A percentile compares a stretch with the other conserved stretches of the same genome.
phyloP scores from a whole-genome alignment of 2,888 invertebrate genomes.

The Caenorhabditis drosophilae region DNA sequence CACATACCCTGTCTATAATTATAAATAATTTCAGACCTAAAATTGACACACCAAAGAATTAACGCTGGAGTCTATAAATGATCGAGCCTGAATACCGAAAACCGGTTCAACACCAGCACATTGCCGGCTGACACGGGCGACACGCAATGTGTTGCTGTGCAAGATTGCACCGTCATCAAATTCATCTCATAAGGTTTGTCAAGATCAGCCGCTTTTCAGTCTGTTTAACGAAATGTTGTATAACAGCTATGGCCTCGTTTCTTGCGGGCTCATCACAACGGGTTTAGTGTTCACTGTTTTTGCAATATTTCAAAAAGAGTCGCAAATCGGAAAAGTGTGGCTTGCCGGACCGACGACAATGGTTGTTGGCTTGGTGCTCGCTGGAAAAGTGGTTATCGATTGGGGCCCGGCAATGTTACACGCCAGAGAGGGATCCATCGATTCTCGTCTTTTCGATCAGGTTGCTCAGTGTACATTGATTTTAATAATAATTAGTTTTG shows the following conservation, averaged over 20 bases:
- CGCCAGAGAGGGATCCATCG: conserved; percentile 63
- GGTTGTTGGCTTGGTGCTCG: conserved; percentile 66
- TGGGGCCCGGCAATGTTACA: conserved; percentile 68
- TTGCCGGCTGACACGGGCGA: conserved; percentile 4
- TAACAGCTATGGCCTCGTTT: conserved; percentile 66
- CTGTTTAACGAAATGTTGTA: too few relatives aligned
- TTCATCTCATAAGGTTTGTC: conserved; percentile 64
- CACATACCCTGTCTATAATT: too few relatives aligned
- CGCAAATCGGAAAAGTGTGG: conserved; percentile 68
- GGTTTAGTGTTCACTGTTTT: conserved; percentile 69
- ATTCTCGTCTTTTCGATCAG: conserved; percentile 58
- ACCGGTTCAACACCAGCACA: neutral
- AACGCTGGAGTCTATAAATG: too few relatives aligned
- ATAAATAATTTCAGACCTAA: too few relatives aligned
- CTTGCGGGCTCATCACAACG: conserved; percentile 65
- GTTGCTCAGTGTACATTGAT: conserved; percentile 16
- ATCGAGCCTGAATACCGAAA: neutral
- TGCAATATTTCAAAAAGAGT: conserved; percentile 68
- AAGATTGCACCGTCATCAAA: conserved; percentile 65
- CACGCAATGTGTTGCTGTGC: conserved; percentile 56
- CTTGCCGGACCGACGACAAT: conserved; percentile 65
- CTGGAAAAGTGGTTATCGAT: conserved; percentile 67
- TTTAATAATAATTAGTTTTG: too few relatives aligned
- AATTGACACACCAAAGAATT: too few relatives aligned
- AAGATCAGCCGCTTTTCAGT: too few relatives aligned